These are phyloP conservation scores for Plecturocebus donacophilus DNA, from an alignment of 2,113 vertebrate genomes.

Conservation along the genomic window DNA sequence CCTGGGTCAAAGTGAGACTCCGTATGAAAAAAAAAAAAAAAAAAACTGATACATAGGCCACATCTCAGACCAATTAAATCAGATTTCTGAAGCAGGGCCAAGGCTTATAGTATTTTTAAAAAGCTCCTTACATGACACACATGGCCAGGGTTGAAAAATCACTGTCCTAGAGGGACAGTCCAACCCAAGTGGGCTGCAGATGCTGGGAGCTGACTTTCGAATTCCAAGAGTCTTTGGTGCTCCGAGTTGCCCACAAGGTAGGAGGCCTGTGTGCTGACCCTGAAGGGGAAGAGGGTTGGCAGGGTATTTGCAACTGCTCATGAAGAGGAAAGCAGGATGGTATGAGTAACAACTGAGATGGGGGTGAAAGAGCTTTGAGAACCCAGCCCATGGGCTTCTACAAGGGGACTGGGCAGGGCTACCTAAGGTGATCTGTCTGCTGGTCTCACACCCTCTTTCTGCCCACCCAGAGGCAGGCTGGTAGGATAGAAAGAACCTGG, in stretches of 20 bases:
- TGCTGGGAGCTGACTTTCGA: background rate
- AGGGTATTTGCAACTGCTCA: background rate
- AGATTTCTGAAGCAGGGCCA: background rate
- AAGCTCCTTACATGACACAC: background rate
- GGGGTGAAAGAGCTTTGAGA: background rate
- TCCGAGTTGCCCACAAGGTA: background rate
- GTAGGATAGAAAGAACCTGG: constrained; percentile 55
- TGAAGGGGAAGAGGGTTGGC: no score
- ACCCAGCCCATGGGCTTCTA: background rate
- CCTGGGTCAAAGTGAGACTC: no score
- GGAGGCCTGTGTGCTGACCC: background rate
- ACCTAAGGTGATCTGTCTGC: background rate
- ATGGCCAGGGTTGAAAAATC: background rate
- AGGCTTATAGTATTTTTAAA: background rate
- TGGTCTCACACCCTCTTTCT: background rate
- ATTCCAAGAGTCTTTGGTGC: background rate
- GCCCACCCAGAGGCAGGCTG: constrained; percentile 15
- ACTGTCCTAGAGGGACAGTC: background rate
- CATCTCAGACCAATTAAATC: background rate
- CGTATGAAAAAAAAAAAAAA: no score
- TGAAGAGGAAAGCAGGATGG: background rate
- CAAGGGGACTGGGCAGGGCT: background rate
- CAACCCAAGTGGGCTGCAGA: background rate
- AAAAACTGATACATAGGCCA: background rate
- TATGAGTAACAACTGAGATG: background rate